Evolutionary conservation across 2,113 vertebrate genomes (phyloP).

Genomic region (Dolichotis patagonum): DNA sequence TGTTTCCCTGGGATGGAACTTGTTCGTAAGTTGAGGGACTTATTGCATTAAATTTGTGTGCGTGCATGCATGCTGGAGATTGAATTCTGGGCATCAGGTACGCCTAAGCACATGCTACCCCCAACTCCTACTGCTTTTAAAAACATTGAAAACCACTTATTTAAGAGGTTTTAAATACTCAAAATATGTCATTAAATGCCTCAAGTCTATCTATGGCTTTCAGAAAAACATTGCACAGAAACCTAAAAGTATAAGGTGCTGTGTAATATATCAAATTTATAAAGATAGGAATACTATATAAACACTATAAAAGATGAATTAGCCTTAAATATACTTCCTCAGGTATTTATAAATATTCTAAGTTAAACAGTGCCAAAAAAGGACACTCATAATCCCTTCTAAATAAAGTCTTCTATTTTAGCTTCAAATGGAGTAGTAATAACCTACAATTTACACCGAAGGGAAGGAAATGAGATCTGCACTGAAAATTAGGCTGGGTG

Average conservation of each 20-base stretch:
- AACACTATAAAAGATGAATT: not conserved
- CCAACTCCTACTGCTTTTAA: not conserved
- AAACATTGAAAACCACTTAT: not conserved
- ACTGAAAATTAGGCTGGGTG: not conserved
- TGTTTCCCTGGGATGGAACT: not conserved
- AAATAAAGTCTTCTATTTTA: slow-evolving; percentile 44
- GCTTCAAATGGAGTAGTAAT: not conserved
- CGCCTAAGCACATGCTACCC: not conserved
- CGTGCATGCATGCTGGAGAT: not conserved
- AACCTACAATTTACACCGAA: slow-evolving; percentile 37
- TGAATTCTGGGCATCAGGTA: not conserved
- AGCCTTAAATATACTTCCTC: slow-evolving; percentile 11
- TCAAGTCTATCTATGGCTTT: not conserved
- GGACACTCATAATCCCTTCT: not conserved
- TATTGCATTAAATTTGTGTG: not conserved
- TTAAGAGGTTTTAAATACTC: not conserved
- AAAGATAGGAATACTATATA: not conserved
- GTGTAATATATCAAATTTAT: not conserved
- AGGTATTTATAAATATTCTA: slow-evolving; percentile 19
- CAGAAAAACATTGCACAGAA: not conserved
- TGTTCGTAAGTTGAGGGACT: not conserved
- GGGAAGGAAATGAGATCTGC: not conserved
- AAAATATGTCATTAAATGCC: not conserved
- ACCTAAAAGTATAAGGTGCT: not conserved
- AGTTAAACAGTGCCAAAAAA: slow-evolving; percentile 21